Evolutionary conservation across 2,113 vertebrate species (phyloP).

Genomic region (Syngnathoides biaculeatus): DNA sequence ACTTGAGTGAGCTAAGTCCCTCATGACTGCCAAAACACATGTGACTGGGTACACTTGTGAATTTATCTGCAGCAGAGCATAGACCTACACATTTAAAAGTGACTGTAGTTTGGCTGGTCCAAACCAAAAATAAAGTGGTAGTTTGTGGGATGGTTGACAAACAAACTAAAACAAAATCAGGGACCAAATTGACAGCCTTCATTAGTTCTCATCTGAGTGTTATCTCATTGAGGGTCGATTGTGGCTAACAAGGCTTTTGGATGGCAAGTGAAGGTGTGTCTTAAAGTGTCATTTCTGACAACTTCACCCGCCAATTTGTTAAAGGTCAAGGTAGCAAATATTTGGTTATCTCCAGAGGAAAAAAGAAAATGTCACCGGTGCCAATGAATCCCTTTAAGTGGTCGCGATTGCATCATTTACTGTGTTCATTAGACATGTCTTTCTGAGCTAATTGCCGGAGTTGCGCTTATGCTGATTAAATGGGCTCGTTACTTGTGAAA

Average conservation of each 20-base stretch:
- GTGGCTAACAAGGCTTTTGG: slow-evolving; percentile 68
- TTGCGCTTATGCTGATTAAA: background rate
- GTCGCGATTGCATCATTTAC: slow-evolving; percentile 43
- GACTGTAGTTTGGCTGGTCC: slow-evolving; percentile 63
- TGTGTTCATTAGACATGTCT: slow-evolving; percentile 46
- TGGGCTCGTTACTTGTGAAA: background rate
- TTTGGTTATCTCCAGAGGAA: slow-evolving; percentile 64
- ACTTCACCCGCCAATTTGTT: slow-evolving; percentile 74
- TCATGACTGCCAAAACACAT: slow-evolving; percentile 22
- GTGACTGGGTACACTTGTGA: background rate
- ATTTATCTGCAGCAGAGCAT: slow-evolving; percentile 62
- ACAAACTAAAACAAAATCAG: slow-evolving; percentile 40
- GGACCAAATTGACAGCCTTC: slow-evolving; percentile 52
- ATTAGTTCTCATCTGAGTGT: slow-evolving; percentile 46
- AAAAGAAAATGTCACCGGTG: slow-evolving; percentile 76
- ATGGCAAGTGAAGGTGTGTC: slow-evolving; percentile 65
- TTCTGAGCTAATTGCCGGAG: slow-evolving; percentile 3
- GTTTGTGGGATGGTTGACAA: slow-evolving; percentile 71
- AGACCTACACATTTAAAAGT: slow-evolving; percentile 64
- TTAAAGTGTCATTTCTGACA: slow-evolving; percentile 69
- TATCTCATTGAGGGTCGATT: slow-evolving; percentile 51
- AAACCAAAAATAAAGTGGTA: slow-evolving; percentile 27
- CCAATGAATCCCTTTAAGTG: slow-evolving; percentile 63
- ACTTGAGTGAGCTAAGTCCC: slow-evolving; percentile 39
- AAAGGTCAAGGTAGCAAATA: slow-evolving; percentile 77